Conservation (phyloP, 1,140 invertebrate genomes). For the Penaeus vannamei region DNA sequence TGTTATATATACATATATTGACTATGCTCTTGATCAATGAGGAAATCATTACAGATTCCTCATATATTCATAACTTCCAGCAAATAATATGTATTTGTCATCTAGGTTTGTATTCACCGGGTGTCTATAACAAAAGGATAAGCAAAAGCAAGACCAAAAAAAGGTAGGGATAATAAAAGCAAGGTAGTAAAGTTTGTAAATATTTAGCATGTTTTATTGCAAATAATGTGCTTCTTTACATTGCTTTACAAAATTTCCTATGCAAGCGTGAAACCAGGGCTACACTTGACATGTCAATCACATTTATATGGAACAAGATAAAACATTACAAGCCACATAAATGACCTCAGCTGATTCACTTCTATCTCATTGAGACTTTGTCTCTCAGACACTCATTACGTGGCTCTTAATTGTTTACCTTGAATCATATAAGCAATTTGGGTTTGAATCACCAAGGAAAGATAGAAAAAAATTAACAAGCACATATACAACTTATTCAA, state of each 20-base stretch:
- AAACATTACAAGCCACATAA: neutral
- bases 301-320: constrained; percentile 34
- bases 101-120: no score
- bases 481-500: constrained; percentile 54
- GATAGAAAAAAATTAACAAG: constrained; percentile 30
- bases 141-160: no score
- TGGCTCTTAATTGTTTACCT: neutral
- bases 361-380: neutral
- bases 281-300: constrained; percentile 56
- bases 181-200: constrained; percentile 53
- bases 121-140: no score
- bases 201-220: constrained; percentile 65
- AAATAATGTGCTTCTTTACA: constrained; percentile 66
- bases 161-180: constrained; percentile 17
- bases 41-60: no score
- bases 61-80: no score
- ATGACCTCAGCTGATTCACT: no score
- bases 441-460: constrained; percentile 29
- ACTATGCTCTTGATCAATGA: no score
- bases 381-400: neutral
- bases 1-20: no score
- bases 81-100: no score
- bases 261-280: constrained; percentile 61
- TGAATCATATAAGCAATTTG: constrained; percentile 42
- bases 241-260: constrained; percentile 64